phyloP scores from a whole-genome alignment of 2,113 vertebrate species.

The Natator depressus region DNA sequence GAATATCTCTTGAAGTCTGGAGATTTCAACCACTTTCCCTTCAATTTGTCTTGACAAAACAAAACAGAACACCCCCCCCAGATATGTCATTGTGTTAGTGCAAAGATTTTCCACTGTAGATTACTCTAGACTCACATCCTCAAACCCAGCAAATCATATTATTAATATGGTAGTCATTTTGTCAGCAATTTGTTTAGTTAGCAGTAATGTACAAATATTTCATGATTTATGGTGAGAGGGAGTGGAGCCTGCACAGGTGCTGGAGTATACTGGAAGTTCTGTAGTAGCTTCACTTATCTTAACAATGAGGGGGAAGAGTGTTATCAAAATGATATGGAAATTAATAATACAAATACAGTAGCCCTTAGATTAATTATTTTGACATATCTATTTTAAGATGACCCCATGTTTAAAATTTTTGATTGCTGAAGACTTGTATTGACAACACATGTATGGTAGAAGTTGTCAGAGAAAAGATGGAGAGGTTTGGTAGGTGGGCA shows the following conservation, averaged over 20 bases:
- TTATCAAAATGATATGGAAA: accelerated
- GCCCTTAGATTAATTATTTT: background rate
- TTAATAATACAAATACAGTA: background rate
- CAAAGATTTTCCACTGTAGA: background rate
- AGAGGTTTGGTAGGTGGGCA: background rate
- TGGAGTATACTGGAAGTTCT: accelerated
- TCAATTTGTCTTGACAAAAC: constrained; percentile 90
- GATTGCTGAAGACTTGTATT: background rate
- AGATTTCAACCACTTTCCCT: constrained; percentile 98
- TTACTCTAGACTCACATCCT: background rate
- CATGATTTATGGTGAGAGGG: accelerated
- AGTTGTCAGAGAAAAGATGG: background rate
- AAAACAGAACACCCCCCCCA: background rate
- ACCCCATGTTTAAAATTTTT: background rate
- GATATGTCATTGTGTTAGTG: background rate
- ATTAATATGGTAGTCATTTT: background rate
- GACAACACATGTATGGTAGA: background rate
- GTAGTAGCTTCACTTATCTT: accelerated
- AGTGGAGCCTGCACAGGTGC: accelerated
- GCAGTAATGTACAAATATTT: accelerated
- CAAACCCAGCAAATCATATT: accelerated
- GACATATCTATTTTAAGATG: accelerated
- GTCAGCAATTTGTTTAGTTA: accelerated
- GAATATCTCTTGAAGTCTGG: constrained; percentile 97
- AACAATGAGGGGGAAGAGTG: background rate